Evolutionary conservation across 2,797 vertebrate species (phyloP).

Genomic region (Alfaro cultratus): DNA sequence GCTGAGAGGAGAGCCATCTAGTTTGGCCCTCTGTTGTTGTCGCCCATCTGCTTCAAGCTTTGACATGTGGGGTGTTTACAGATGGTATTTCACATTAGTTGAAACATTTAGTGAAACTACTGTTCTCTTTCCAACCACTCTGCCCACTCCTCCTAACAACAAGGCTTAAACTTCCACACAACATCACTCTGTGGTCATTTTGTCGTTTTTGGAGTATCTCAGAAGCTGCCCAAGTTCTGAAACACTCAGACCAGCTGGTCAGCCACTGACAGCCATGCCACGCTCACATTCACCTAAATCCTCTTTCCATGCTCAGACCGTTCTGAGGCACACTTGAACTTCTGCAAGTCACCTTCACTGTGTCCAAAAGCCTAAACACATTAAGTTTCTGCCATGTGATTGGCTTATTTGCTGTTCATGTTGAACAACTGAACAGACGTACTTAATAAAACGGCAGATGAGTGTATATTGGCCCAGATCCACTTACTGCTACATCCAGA

Average conservation of each 20-base stretch:
- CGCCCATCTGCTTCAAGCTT: neutral
- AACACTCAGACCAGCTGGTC: neutral
- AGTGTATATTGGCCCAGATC: neutral
- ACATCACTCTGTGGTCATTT: neutral
- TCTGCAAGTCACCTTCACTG: neutral
- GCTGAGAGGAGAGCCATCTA: neutral
- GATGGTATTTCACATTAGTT: neutral
- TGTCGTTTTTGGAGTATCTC: neutral
- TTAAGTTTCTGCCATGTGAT: neutral
- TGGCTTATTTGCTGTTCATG: neutral
- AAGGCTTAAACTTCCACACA: neutral
- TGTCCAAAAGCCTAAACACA: neutral
- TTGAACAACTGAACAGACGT: neutral
- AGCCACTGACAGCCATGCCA: neutral
- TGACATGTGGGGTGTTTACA: neutral
- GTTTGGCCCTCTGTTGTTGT: neutral
- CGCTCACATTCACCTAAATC: neutral
- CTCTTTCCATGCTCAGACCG: neutral
- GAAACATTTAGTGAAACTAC: neutral
- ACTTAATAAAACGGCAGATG: neutral
- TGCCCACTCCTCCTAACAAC: neutral
- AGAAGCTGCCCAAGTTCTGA: neutral
- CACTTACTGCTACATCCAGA: neutral
- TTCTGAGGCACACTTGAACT: neutral
- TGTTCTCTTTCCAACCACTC: neutral